Evolutionary conservation across 64 coral and sea anemone species (phyloP).

Genomic region (Montipora sp.): DNA sequence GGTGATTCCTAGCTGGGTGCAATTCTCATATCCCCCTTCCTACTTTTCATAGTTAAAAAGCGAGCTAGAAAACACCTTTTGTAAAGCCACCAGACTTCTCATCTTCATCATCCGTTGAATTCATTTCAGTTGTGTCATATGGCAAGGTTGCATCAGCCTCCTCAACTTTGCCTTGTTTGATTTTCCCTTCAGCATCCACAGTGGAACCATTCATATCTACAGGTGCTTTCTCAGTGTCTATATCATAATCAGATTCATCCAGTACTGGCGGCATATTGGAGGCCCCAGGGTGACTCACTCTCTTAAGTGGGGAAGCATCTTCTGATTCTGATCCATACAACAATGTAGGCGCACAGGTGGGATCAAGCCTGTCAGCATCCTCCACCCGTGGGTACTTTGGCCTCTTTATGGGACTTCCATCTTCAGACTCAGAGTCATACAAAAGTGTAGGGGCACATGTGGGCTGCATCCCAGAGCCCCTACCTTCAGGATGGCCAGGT

Average conservation of each 20-base stretch:
- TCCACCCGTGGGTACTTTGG: background rate
- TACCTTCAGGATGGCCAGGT: background rate
- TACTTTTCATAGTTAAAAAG: too few species aligned
- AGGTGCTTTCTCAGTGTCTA: background rate
- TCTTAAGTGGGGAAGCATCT: constrained; percentile 33
- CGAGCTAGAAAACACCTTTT: too few species aligned
- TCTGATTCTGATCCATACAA: constrained; percentile 46
- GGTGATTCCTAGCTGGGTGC: too few species aligned
- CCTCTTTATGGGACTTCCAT: constrained; percentile 39
- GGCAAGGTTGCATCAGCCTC: background rate
- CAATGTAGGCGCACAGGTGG: constrained; percentile 30
- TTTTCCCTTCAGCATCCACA: background rate
- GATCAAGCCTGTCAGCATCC: background rate
- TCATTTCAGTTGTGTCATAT: constrained; percentile 14
- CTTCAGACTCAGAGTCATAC: constrained; percentile 47
- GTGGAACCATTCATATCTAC: background rate
- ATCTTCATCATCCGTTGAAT: constrained; percentile 45
- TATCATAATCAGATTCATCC: constrained; percentile 24
- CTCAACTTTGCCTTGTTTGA: background rate
- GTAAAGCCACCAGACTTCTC: background rate
- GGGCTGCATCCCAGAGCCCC: background rate
- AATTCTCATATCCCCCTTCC: too few species aligned
- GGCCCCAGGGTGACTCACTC: background rate
- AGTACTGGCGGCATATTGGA: background rate
- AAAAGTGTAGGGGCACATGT: constrained; percentile 38